These are phyloP conservation scores for Arge pagana DNA, from an alignment of 2,888 invertebrate species.

Conservation along the genomic window DNA sequence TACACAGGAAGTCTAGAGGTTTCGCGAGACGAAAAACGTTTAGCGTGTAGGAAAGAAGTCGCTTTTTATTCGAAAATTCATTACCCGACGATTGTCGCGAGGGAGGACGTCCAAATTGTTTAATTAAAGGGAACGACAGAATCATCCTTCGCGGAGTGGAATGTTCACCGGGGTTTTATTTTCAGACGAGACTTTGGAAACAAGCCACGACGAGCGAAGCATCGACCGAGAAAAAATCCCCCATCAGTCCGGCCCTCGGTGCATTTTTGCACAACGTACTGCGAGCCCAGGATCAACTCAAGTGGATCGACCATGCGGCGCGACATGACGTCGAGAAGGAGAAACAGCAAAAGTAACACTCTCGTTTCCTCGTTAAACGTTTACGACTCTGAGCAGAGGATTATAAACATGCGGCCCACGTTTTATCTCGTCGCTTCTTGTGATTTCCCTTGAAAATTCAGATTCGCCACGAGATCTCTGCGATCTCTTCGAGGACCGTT, in stretches of 20 bases:
- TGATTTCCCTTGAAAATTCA: too few species aligned
- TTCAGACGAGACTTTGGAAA: not conserved
- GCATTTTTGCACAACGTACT: constrained; percentile 43
- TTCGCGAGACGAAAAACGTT: too few species aligned
- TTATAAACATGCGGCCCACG: too few species aligned
- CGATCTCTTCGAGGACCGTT: not conserved
- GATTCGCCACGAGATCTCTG: too few species aligned
- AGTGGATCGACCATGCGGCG: constrained; percentile 45
- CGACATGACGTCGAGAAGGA: constrained; percentile 4
- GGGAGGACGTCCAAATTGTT: too few species aligned
- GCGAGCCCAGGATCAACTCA: constrained; percentile 41
- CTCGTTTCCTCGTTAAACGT: too few species aligned
- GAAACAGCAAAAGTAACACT: constrained; percentile 2
- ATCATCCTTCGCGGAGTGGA: not conserved
- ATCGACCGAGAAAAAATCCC: not conserved
- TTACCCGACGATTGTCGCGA: too few species aligned
- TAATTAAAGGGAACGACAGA: constrained; percentile 17
- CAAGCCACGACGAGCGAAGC: not conserved
- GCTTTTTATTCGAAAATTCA: too few species aligned
- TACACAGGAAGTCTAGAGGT: too few species aligned
- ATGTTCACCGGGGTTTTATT: not conserved
- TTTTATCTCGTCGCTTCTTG: too few species aligned
- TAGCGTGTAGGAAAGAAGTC: too few species aligned
- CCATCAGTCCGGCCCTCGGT: constrained; percentile 36
- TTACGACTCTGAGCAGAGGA: too few species aligned